Base-by-base conservation (phyloP, 30 jellyfish, hydroid and myxozoan species). In the Mastigias papua region DNA sequence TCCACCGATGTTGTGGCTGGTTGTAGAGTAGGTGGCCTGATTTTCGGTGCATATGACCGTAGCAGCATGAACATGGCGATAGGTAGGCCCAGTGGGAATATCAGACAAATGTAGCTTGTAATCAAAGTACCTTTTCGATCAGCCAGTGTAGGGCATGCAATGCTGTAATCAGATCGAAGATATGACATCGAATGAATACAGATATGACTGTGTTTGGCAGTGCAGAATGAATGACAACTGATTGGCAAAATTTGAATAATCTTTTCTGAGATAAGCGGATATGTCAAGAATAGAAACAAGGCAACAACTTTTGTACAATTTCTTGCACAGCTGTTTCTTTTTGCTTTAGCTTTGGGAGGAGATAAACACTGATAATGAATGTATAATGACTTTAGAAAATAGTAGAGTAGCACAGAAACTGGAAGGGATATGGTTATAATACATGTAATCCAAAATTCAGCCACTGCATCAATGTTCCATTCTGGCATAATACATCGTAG, bases 41-140 rank as follows among this genome's bases (percentile, higher is more conserved):
- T n/a, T n/a, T n/a, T n/a, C n/a, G n/a, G n/a, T n/a, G n/a, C n/a
- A n/a, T n/a, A n/a, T n/a, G n/a, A n/a, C n/a, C n/a, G n/a, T n/a
- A n/a, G n/a, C n/a, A n/a, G n/a, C n/a, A n/a, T n/a, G n/a, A n/a
- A n/a, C n/a, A n/a, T n/a, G n/a, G 69, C 61, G 21, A 81, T 16
- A 2, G 93, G 93, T 29, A 69, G 63, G 28, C 88, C 93, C n/a
- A 84, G 17, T 6, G 93, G 93, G 21, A 70, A 8, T 1, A 51
- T 11, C 32, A 84, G 87, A n/a, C 68, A 76, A 17, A 33, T 48
- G 60, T 84, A 84, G 17, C 88, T 87, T 16, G 73, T 21, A n/a
- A 16, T 29, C 81, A 69, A 28, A 9, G 81, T 62, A 17, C 8
- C 30, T 30, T 33, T 4, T 0, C 33, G 23, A 19, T 27, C 30